Percentiles rank a stretch among this genome's conserved stretches.
These are phyloP conservation scores for Palythoa heliodiscus DNA, from an alignment of 92 coral and sea anemone species.

Conservation along the genomic window DNA sequence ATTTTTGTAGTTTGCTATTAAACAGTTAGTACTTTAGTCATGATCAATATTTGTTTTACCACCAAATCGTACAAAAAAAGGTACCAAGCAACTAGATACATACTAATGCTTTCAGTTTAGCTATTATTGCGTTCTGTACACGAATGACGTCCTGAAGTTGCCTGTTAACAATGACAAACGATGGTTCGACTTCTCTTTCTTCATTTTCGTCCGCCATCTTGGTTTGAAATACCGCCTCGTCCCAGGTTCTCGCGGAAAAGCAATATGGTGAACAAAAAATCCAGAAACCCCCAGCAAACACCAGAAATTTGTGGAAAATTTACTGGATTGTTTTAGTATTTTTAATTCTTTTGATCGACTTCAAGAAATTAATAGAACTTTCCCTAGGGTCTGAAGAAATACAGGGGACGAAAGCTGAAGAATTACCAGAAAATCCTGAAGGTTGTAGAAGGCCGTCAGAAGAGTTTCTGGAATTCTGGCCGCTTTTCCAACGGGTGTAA, in stretches of 20 bases:
- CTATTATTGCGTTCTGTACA: slow-evolving; percentile 74
- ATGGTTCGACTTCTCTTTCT: slow-evolving; percentile 57
- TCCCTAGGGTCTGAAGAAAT: neutral
- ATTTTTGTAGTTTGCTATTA: too few species aligned
- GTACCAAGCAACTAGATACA: slow-evolving; percentile 5
- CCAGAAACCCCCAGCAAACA: neutral
- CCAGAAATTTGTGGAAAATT: neutral
- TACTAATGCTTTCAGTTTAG: slow-evolving; percentile 80
- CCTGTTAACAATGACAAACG: slow-evolving; percentile 79
- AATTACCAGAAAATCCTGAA: neutral
- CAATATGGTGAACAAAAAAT: neutral
- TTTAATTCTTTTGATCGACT: neutral
- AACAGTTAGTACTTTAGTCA: too few species aligned
- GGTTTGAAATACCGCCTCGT: slow-evolving; percentile 20
- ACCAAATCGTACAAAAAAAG: neutral
- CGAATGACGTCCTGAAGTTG: slow-evolving; percentile 95
- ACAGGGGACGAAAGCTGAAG: neutral
- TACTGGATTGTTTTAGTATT: neutral
- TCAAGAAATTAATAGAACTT: neutral
- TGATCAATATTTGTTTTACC: neutral
- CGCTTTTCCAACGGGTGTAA: too few species aligned
- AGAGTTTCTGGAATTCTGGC: too few species aligned
- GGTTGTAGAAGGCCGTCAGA: neutral
- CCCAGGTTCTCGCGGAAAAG: neutral
- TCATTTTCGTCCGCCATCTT: slow-evolving; percentile 70